Evolutionary conservation across 2,888 invertebrate genomes (phyloP), one percentile per base, ranked within the genome.

Genomic region (Amphipyra berbera): DNA sequence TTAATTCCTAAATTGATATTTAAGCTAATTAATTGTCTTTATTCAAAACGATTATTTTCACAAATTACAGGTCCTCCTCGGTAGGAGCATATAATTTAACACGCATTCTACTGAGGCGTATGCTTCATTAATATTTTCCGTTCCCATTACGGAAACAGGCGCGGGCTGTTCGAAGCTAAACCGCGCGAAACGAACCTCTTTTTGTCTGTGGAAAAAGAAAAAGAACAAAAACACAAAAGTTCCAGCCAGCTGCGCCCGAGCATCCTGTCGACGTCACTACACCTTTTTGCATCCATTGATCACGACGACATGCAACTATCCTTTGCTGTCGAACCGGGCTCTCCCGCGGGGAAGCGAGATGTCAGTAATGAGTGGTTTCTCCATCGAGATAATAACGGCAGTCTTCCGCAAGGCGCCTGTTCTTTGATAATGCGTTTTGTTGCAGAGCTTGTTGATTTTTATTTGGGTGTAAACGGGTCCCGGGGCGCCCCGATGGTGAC

Each of bases 181-280:
- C 89, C 89, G 89, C 90, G 92, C 93, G 90, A 93, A 94, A 91
- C 91, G 87, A 89, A 89, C 88, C 85, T 90, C 90, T 93, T 93
- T 92, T 90, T 91, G 84, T 87, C 67, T 69, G 76, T 73, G 79
- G 83, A 86, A 87, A 88, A 88, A 85, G 81, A 83, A 84, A 84
- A 82, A 85, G 82, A 86, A 88, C 79, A 88, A 90, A 89, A 89
- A 91, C 79, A 88, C 87, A 87, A 92, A 91, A 87, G 90, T 91
- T 90, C 91, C 92, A 92, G 86, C 92, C 94, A 94, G 94, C 94
- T 94, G 94, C 94, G 93, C 90, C 82, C 82, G 91, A 83, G 93
- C 93, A 94, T 94, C 94, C 94, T 94, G 94, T 92, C 90, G 85
- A 90, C 91, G 90, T 92, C 90, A 91, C 88, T 85, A 86, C 87